Percentiles rank a stretch among this genome's conserved stretches.
These are phyloP conservation scores for Bombus soroeensis DNA, from an alignment of 1,140 invertebrate species.

Conservation along the genomic window DNA sequence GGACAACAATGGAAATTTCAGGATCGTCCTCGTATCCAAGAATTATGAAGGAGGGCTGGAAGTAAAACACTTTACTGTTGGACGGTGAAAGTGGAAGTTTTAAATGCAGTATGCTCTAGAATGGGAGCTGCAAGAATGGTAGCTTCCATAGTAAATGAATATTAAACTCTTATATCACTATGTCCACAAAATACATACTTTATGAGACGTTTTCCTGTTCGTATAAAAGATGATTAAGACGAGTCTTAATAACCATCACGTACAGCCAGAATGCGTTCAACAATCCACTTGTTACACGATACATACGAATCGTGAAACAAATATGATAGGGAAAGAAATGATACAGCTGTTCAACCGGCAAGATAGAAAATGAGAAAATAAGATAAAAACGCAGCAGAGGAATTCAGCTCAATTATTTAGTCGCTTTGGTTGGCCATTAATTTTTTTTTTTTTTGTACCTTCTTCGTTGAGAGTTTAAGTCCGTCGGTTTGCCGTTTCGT, in stretches of 20 bases:
- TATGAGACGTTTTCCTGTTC: not conserved
- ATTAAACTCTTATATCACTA: slow-evolving; percentile 16
- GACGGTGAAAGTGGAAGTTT: not conserved
- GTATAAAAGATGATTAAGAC: not conserved
- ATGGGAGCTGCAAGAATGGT: not conserved
- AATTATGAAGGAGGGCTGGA: slow-evolving; percentile 1
- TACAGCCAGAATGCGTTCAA: too few relatives aligned
- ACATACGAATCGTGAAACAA: not conserved
- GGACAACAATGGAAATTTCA: slow-evolving; percentile 21
- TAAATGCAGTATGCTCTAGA: slow-evolving; percentile 31
- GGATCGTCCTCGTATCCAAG: not conserved
- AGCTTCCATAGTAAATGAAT: slow-evolving; percentile 35
- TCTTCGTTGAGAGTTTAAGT: not conserved
- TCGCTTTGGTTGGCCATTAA: not conserved
- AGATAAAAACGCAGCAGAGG: not conserved
- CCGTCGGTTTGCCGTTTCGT: not conserved
- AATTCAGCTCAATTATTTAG: slow-evolving; percentile 10
- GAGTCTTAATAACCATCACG: too few relatives aligned
- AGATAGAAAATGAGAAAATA: too few relatives aligned
- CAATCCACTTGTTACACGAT: not conserved
- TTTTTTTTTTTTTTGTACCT: not conserved
- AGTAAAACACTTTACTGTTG: slow-evolving; percentile 7
- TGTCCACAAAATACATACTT: not conserved
- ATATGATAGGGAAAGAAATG: not conserved
- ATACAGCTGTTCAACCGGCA: not conserved